Conservation (phyloP, 2,888 invertebrate species). For the Phalangium opilio region DNA sequence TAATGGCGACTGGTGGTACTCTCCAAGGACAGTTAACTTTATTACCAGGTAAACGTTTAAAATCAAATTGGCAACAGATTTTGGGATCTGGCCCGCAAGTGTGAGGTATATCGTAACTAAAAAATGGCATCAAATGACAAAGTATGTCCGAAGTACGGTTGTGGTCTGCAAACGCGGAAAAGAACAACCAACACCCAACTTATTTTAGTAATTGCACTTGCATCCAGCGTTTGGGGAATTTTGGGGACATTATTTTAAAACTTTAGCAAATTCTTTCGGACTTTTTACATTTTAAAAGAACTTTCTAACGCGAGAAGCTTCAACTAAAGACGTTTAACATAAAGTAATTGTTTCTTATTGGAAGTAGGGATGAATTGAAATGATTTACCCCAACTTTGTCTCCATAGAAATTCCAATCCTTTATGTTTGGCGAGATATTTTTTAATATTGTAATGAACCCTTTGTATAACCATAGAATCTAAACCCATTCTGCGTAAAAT, state of each 20-base stretch:
- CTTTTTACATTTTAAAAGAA: too few relatives aligned
- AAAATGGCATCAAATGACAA: slow-evolving; percentile 98
- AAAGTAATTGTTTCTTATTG: too few relatives aligned
- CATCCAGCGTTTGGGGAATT: too few relatives aligned
- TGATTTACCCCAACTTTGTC: slow-evolving; percentile 72
- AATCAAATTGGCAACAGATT: slow-evolving; percentile 95
- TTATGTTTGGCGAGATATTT: slow-evolving; percentile 67
- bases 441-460: slow-evolving; percentile 89
- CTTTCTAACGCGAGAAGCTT: too few relatives aligned
- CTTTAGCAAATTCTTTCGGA: too few relatives aligned
- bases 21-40: slow-evolving; percentile 88
- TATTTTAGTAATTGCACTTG: too few relatives aligned
- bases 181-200: too few relatives aligned
- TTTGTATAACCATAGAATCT: slow-evolving; percentile 65
- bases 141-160: slow-evolving; percentile 68
- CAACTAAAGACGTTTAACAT: too few relatives aligned
- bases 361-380: too few relatives aligned
- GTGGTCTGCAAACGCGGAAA: slow-evolving; percentile 48
- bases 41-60: slow-evolving; percentile 69
- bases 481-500: slow-evolving; percentile 64
- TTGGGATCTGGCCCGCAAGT: slow-evolving; percentile 96
- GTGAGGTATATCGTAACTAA: slow-evolving; percentile 94
- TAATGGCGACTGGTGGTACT: slow-evolving; percentile 62
- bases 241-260: too few relatives aligned
- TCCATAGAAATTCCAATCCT: slow-evolving; percentile 83